Evolutionary conservation across 2,888 invertebrate genomes (phyloP).

Genomic region (Andricus curvator): DNA sequence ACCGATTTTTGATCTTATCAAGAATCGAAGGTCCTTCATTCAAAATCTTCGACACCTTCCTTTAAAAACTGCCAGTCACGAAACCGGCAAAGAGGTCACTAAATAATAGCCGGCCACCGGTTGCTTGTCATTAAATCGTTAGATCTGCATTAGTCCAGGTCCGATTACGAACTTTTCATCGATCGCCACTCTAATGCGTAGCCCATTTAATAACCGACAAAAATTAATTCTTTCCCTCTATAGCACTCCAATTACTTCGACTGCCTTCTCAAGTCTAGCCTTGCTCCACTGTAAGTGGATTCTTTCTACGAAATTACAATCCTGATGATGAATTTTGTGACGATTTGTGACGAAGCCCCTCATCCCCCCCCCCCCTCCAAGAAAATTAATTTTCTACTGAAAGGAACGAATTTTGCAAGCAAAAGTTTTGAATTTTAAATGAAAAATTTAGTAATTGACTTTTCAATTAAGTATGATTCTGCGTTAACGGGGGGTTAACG

Average conservation of each 20-base stretch:
- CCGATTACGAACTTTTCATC: constrained; percentile 69
- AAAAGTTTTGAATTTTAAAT: no score
- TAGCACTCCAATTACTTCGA: constrained; percentile 6
- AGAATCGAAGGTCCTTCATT: constrained; percentile 11
- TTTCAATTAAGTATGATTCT: no score
- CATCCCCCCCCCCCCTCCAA: no score
- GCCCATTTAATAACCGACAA: constrained; percentile 60
- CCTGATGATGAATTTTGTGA: neutral
- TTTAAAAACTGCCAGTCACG: constrained; percentile 64
- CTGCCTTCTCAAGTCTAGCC: neutral
- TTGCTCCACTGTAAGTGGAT: neutral
- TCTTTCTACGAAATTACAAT: neutral
- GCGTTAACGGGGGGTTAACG: no score
- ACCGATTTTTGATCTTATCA: constrained; percentile 41
- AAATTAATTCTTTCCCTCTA: neutral
- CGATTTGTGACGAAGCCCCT: no score
- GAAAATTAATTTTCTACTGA: no score
- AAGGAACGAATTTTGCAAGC: no score
- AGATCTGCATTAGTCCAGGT: constrained; percentile 71
- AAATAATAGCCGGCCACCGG: constrained; percentile 67
- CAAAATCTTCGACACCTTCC: neutral
- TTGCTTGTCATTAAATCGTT: constrained; percentile 75
- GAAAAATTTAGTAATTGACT: no score
- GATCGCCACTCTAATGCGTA: constrained; percentile 72
- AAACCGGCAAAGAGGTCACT: constrained; percentile 62